Evolutionary conservation across 2,888 invertebrate genomes (phyloP).

Genomic region (Allygus modestus): DNA sequence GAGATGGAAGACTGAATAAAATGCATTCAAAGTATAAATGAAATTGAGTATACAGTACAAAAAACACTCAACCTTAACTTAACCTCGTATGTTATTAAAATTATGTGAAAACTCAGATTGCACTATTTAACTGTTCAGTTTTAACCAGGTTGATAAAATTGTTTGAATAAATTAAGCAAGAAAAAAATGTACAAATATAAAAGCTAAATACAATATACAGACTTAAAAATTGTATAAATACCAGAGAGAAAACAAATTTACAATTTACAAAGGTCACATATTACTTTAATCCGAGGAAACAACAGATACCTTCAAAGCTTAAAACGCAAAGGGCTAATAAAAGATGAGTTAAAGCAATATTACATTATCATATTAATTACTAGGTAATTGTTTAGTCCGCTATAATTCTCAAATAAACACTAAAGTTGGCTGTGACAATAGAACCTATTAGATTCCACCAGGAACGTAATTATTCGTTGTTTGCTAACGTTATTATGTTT

Average conservation of each 20-base stretch:
- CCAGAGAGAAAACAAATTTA: background rate
- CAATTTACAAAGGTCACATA: background rate
- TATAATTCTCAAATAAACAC: constrained; percentile 46
- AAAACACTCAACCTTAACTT: too few species aligned
- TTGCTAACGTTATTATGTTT: constrained; percentile 45
- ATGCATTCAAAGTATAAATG: too few species aligned
- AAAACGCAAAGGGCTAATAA: background rate
- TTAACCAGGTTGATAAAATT: too few species aligned
- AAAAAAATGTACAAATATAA: too few species aligned
- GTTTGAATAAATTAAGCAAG: too few species aligned
- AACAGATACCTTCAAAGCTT: background rate
- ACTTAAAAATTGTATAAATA: too few species aligned
- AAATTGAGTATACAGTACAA: too few species aligned
- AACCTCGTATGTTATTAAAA: too few species aligned
- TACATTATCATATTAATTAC: constrained; percentile 46
- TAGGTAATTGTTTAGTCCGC: constrained; percentile 39
- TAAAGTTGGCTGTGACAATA: constrained; percentile 26
- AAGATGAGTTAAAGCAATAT: constrained; percentile 30
- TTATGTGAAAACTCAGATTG: too few species aligned
- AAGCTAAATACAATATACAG: too few species aligned
- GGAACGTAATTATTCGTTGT: constrained; percentile 30
- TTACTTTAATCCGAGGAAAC: background rate
- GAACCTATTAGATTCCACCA: constrained; percentile 22
- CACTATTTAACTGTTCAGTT: too few species aligned
- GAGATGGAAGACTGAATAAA: too few species aligned